Evolutionary conservation across 2,797 vertebrate species (phyloP), one percentile per base, ranked within the genome.

Genomic region (Peromyscus aztecus): DNA sequence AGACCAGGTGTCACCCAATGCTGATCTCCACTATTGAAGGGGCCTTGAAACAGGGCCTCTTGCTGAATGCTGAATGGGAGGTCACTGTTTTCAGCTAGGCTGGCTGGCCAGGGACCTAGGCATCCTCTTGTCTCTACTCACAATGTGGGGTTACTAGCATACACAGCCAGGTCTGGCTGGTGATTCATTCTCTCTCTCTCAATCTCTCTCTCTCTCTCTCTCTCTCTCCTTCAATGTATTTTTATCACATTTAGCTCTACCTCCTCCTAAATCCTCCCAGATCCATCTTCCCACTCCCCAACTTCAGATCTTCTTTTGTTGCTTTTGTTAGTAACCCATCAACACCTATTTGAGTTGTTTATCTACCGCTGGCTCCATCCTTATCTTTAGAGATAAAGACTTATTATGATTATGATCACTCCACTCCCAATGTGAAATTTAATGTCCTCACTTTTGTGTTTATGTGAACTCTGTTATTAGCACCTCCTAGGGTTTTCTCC

Each of bases 341-440:
- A 11, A 65, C 2, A 43, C 81, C 59, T 21, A 83, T 31, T 34
- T 83, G 24, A 43, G 80, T 29, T 83, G 7, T 37, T 24, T 59
- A 37, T 61, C 34, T 57, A 37, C 21, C n/a, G 11, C 11, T 46
- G 43, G 34, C 40, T 55, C 73, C 88, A 29, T 96, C 65, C 16
- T 0, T 24, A 10, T 29, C n/a, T 92, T 31, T 89, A 83, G 91
- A 86, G 40, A 91, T 92, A 57, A 89, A 86, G 57, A 80, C n/a
- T 55, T 49, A 0, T 52, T 86, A 52, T 52, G 46, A 55, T 69
- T 24, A 75, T 69, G 37, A 85, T 55, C 13, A 49, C 17, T 4
- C 2, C 27, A 61, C 16, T 1, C 49, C n/a, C 14, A 19, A 1
- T 67, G 34, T 83, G 65, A 16, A 59, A 10, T 84, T 76, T 52